These are phyloP conservation scores for Choloepus hoffmanni DNA, from an alignment of 2,113 vertebrate species.

Conservation along the genomic window DNA sequence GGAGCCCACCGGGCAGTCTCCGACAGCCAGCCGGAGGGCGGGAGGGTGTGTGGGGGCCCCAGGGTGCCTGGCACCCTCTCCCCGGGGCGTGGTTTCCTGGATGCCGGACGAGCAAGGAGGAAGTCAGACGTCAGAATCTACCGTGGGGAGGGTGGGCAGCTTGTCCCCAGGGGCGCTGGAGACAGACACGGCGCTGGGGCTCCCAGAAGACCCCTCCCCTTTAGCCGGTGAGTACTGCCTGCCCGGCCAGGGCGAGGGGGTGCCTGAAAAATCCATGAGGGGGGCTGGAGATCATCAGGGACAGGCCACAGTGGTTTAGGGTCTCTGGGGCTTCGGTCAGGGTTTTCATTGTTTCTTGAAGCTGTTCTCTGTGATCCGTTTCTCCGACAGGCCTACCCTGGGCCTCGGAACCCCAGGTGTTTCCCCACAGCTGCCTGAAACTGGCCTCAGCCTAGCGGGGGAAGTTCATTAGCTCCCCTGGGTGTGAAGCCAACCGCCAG, in stretches of 20 bases:
- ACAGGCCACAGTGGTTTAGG: neutral
- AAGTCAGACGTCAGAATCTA: slow-evolving; percentile 63
- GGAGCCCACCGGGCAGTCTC: neutral
- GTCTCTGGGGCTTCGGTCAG: neutral
- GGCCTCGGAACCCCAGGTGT: neutral
- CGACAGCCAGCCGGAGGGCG: neutral
- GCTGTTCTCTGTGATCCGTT: neutral
- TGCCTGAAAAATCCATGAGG: neutral
- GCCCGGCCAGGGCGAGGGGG: neutral
- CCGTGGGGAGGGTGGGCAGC: neutral
- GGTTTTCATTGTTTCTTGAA: neutral
- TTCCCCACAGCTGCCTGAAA: neutral
- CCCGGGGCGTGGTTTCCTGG: slow-evolving; percentile 75
- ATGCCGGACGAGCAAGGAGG: slow-evolving; percentile 56
- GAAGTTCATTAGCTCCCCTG: neutral
- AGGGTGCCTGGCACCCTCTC: slow-evolving; percentile 35
- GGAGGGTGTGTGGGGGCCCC: neutral
- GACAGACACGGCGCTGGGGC: neutral
- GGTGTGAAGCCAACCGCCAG: slow-evolving; percentile 53
- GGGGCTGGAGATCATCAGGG: neutral
- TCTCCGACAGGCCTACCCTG: neutral
- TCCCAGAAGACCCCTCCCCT: neutral
- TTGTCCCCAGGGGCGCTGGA: slow-evolving; percentile 19
- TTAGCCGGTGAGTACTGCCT: slow-evolving; percentile 65
- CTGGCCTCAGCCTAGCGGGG: neutral